phyloP scores from a whole-genome alignment of 2,113 vertebrate species.

The Archilochus colubris region DNA sequence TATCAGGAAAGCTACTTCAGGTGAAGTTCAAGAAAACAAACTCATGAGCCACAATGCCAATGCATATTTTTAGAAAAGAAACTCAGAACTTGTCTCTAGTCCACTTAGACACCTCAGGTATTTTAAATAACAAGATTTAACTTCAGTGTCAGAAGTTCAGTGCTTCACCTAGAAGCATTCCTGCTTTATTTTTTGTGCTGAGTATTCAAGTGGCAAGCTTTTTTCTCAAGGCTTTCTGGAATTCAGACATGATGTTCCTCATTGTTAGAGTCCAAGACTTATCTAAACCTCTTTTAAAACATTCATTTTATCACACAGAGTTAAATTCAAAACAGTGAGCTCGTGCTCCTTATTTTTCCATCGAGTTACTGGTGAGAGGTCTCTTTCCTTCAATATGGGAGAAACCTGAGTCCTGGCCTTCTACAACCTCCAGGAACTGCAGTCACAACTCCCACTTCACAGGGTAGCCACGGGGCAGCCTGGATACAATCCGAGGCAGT shows the following conservation, averaged over 20 bases:
- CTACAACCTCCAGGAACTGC: neutral
- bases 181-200: neutral
- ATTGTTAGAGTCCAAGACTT: neutral
- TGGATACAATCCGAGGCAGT: neutral
- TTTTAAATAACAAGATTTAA: neutral
- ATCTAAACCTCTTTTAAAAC: neutral
- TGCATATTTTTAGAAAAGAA: neutral
- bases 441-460: neutral
- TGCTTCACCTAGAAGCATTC: neutral
- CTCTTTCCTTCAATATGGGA: neutral
- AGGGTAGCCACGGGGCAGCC: neutral
- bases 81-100: neutral
- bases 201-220: neutral
- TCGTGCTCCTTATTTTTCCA: neutral
- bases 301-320: neutral
- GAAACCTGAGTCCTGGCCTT: neutral
- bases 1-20: neutral
- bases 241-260: neutral
- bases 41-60: neutral
- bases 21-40: neutral
- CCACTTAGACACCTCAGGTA: neutral
- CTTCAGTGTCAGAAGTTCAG: neutral
- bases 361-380: neutral
- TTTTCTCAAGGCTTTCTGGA: neutral
- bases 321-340: neutral